Evolutionary conservation across 2,888 invertebrate species (phyloP), one percentile per base, ranked within the genome.

Genomic region (Eupithecia abbreviata): DNA sequence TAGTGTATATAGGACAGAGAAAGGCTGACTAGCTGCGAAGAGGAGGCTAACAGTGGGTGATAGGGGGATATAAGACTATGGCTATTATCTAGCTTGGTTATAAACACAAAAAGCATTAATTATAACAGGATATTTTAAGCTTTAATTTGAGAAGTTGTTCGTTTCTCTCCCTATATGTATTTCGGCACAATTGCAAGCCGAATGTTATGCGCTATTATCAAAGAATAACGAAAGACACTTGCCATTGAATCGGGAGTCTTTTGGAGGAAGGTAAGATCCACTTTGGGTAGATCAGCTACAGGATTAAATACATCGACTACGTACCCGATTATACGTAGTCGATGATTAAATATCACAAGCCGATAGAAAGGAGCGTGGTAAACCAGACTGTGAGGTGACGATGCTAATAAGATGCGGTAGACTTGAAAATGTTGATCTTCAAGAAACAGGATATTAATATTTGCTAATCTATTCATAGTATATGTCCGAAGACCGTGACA

Each of bases 381-480:
- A 4, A 62, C 30, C 62, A 62, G 30, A 62, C 30, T 30, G 62
- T 62, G 12, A 10, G 18, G 62, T 58, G 62, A 30, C 10, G 30
- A 62, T 62, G 30, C 18, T 62, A 30, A 62, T 12, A 62, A 12
- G 62, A 62, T 30, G 62, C 62, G 12, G 12, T 62, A 30, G 30
- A 62, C 62, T 62, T 62, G 62, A 30, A 30, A 30, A 30, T 62
- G 3, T 9, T 58, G 62, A 62, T 62, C 62, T 30, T 18, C 18
- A 30, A 62, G 62, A 62, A 62, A 62, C 62, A 66, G 41, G 41
- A 66, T 6, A 66, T 41, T 66, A 42, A 66, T 66, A 66, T 66
- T 42, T 66, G 66, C 41, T 42, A 66, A 66, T 66, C 12, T 55
- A 62, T 75, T 62, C 62, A 62, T 12, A 30, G 62, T 30, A 62